These are phyloP conservation scores for Eledone cirrhosa DNA, from an alignment of 2,888 invertebrate genomes.

Conservation along the genomic window DNA sequence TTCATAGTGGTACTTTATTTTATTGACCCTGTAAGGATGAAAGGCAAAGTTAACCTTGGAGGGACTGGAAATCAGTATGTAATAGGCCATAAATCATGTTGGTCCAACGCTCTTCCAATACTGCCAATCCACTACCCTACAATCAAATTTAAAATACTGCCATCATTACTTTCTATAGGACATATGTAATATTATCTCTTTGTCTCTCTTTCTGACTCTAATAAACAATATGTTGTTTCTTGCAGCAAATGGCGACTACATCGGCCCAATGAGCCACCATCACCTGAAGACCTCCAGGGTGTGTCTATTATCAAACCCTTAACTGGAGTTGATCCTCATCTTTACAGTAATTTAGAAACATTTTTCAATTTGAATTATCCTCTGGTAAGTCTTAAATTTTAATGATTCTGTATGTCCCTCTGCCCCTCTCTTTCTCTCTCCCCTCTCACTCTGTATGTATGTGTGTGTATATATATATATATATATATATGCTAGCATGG, in stretches of 20 bases:
- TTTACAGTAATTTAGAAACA: conserved; percentile 58
- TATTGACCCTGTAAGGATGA: too few relatives aligned
- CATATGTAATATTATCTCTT: background rate
- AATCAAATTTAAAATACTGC: too few relatives aligned
- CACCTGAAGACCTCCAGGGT: conserved; percentile 56
- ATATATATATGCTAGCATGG: too few relatives aligned
- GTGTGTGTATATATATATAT: too few relatives aligned
- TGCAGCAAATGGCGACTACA: conserved; percentile 58
- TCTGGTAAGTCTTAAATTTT: conserved; percentile 43
- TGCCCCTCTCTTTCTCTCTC: background rate
- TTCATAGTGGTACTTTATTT: too few relatives aligned
- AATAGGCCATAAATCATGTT: too few relatives aligned
- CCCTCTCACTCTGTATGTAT: too few relatives aligned
- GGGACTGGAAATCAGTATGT: too few relatives aligned
- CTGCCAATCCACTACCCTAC: too few relatives aligned
- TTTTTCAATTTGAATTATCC: conserved; percentile 58
- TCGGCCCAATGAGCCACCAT: conserved; percentile 45
- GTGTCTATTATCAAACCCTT: conserved; percentile 60
- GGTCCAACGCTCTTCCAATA: too few relatives aligned
- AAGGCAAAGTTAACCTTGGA: too few relatives aligned
- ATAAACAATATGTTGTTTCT: conserved; percentile 29
- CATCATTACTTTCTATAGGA: too few relatives aligned
- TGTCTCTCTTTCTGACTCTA: background rate
- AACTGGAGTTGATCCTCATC: conserved; percentile 59
- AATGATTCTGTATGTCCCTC: background rate